Conservation (phyloP, 2,797 vertebrate genomes). For the Podargus strigoides region DNA sequence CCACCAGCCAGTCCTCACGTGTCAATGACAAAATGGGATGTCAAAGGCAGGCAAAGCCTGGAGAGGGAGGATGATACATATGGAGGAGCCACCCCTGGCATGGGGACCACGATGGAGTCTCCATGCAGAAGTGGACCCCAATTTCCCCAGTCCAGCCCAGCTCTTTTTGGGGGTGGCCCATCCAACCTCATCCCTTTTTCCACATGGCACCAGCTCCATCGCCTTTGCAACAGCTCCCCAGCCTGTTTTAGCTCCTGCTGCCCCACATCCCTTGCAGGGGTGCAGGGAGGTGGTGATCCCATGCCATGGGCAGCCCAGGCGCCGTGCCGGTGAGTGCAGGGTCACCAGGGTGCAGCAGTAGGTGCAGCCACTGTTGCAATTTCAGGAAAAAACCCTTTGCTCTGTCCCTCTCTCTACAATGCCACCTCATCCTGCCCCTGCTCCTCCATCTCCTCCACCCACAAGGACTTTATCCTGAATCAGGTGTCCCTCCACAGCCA, state of each 20-base stretch:
- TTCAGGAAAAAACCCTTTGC: neutral
- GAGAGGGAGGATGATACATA: neutral
- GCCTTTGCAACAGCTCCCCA: neutral
- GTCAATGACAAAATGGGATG: neutral
- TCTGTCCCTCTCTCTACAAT: neutral
- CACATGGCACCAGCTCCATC: neutral
- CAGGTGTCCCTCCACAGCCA: neutral
- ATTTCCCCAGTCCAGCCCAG: neutral
- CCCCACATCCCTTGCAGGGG: fast-evolving
- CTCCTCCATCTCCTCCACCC: neutral
- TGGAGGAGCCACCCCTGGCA: fast-evolving
- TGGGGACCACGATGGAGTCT: neutral
- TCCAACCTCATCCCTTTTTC: neutral
- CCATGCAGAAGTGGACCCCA: neutral
- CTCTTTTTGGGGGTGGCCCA: neutral
- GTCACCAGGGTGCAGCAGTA: neutral
- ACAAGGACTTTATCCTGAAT: neutral
- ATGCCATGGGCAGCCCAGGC: neutral
- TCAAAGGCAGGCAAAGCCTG: neutral
- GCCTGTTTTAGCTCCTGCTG: neutral
- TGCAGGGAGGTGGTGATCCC: neutral
- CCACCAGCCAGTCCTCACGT: fast-evolving
- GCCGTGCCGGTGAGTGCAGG: fast-evolving
- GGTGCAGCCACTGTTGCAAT: neutral
- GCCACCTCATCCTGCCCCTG: neutral